Evolutionary conservation across 1,140 invertebrate genomes (phyloP).

Genomic region (Papilio polyxenes): DNA sequence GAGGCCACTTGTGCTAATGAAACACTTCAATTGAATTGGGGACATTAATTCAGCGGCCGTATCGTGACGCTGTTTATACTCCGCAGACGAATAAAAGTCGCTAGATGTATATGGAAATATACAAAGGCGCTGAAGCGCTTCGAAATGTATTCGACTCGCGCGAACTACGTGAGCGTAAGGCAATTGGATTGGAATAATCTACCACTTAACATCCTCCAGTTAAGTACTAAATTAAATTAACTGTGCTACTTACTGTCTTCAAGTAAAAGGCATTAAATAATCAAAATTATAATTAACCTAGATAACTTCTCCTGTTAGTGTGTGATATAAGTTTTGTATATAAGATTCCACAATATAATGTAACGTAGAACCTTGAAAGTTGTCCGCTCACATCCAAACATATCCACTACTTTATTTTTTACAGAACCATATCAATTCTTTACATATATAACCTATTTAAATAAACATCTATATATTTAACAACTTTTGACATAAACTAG

Average conservation of each 20-base stretch:
- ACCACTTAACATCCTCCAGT: constrained; percentile 1
- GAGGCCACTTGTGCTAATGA: constrained; percentile 80
- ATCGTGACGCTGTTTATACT: constrained; percentile 67
- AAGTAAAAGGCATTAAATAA: constrained; percentile 1
- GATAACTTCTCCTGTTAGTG: neutral
- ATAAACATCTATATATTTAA: neutral
- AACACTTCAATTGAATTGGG: constrained; percentile 80
- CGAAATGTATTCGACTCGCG: constrained; percentile 21
- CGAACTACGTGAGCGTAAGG: constrained; percentile 13
- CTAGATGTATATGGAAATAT: constrained; percentile 47
- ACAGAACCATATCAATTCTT: neutral
- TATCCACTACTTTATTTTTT: neutral
- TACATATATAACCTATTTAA: neutral
- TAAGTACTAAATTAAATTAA: constrained; percentile 25
- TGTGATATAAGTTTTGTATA: neutral
- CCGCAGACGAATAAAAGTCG: constrained; percentile 54
- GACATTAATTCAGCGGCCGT: constrained; percentile 76
- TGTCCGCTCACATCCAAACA: constrained; percentile 20
- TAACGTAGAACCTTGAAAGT: constrained; percentile 14
- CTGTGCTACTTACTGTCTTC: constrained; percentile 9
- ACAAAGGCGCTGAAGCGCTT: constrained; percentile 8
- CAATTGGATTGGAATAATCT: constrained; percentile 29
- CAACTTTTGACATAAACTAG: neutral
- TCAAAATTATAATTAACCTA: constrained; percentile 18
- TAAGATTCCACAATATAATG: constrained; percentile 11